Evolutionary conservation across 2,888 invertebrate species (phyloP), one percentile per base, ranked within the genome.

Genomic region (Dasysyrphus albostriatus): DNA sequence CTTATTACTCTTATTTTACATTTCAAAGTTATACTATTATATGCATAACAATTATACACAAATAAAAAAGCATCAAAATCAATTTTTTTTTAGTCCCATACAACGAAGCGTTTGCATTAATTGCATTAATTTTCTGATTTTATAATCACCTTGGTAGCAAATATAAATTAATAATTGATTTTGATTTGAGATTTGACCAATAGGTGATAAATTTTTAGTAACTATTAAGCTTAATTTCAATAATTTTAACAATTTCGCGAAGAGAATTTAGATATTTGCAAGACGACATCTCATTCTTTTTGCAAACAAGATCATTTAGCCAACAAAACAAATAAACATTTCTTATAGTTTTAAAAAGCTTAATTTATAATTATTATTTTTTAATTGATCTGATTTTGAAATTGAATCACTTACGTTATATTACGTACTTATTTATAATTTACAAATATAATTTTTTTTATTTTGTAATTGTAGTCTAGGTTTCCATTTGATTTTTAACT

Each of bases 341-440:
- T 24, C 39, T 39, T 14, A 19, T 61, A 42, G 24, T 16, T 42
- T 61, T 61, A 14, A 61, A 61, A 39, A 61, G 61, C 42, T 61
- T 5, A 61, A 61, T 19, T 32, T 63, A 44, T 44, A 16, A 32
- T 16, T 32, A 42, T 29, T 47, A 19, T 16, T 54, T 63, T 16
- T 54, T 63, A 78, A 72, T 78, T 78, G 72, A 78, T 78, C 73
- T 29, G 56, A 44, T 63, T 79, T 12, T 42, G n/a, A 34, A 65
- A 42, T 61, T 70, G 51, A 44, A 70, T 39, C 54, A 29, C 39
- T 19, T 34, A 63, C 24, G 7, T 47, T 19, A 34, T 14, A 5
- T 61, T 37, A 32, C 42, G 19, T 72, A 14, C 9, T 49, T 56
- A 34, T 42, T 59, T 56, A 16, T n/a, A 32, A 29, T 12, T 54